Conservation (phyloP, 2,888 invertebrate genomes). For the Leucophenga montana region DNA sequence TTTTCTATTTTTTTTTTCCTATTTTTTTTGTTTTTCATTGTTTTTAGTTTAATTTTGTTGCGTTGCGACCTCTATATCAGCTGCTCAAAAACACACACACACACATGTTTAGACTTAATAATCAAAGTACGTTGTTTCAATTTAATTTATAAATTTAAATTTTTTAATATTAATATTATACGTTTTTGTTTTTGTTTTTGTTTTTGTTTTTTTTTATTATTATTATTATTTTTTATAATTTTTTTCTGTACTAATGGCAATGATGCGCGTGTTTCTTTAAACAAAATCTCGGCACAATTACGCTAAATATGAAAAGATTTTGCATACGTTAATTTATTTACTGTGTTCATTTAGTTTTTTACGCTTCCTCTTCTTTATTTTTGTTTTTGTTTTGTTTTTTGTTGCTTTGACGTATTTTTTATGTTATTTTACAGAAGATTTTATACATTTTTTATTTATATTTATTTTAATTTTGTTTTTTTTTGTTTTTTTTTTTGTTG, state of each 20-base stretch:
- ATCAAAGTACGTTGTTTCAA: conserved; percentile 22
- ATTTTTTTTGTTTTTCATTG: not conserved
- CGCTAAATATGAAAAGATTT: conserved; percentile 49
- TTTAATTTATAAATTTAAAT: conserved; percentile 51
- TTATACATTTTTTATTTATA: conserved; percentile 37
- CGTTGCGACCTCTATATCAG: conserved; percentile 5
- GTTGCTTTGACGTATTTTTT: conserved; percentile 44
- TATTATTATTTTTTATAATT: conserved; percentile 50
- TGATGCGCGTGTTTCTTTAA: conserved; percentile 65
- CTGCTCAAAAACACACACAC: too few species aligned
- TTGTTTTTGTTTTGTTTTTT: conserved; percentile 35
- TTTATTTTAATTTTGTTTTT: conserved; percentile 14
- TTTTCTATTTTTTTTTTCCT: conserved; percentile 1
- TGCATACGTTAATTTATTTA: conserved; percentile 29
- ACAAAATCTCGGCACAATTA: conserved; percentile 61
- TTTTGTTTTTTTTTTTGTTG: conserved; percentile 29
- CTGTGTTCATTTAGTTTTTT: conserved; percentile 23
- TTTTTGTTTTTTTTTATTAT: conserved; percentile 47
- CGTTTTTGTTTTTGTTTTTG: conserved; percentile 41
- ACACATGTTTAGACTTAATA: too few species aligned
- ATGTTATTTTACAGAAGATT: conserved; percentile 38
- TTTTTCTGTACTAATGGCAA: conserved; percentile 65
- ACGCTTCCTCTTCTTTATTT: conserved; percentile 26
- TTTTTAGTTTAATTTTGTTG: conserved; percentile 3
- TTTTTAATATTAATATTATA: conserved; percentile 48